These are phyloP conservation scores for Cyrtorhinus lividipennis DNA, from an alignment of 1,140 invertebrate species.

Conservation along the genomic window DNA sequence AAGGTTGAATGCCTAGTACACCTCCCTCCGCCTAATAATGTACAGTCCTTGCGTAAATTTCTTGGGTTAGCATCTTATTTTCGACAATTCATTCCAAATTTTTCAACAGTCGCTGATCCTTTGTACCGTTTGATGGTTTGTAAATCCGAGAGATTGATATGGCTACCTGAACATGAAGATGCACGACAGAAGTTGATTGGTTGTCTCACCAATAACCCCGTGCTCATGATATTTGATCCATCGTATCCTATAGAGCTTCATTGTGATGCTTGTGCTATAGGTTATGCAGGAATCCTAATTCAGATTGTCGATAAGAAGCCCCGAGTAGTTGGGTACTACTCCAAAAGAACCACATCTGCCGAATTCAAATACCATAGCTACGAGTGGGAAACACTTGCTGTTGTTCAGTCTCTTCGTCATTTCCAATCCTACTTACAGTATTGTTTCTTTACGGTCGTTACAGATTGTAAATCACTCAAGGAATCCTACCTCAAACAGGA, in stretches of 20 bases:
- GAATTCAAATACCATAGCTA: slow-evolving; percentile 30
- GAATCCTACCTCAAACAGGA: slow-evolving; percentile 25
- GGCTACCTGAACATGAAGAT: slow-evolving; percentile 5
- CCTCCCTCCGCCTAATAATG: slow-evolving; percentile 24
- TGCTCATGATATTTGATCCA: slow-evolving; percentile 29
- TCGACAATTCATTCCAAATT: slow-evolving; percentile 27
- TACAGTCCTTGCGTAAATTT: slow-evolving; percentile 25
- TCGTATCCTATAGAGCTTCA: slow-evolving; percentile 26
- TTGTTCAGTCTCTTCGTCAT: slow-evolving; percentile 27
- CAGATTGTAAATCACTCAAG: slow-evolving; percentile 29
- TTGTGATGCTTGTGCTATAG: slow-evolving; percentile 23
- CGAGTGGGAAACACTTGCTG: slow-evolving; percentile 29
- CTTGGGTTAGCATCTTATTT: slow-evolving; percentile 28
- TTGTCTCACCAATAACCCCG: slow-evolving; percentile 23
- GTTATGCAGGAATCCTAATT: slow-evolving; percentile 21
- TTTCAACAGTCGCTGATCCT: slow-evolving; percentile 24
- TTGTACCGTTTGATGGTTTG: slow-evolving; percentile 18
- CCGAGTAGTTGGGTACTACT: slow-evolving; percentile 28
- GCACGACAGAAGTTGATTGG: background rate
- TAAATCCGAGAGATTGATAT: background rate
- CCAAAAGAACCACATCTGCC: slow-evolving; percentile 23
- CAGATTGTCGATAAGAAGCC: slow-evolving; percentile 12
- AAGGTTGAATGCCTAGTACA: slow-evolving; percentile 21
- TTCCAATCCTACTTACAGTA: slow-evolving; percentile 29
- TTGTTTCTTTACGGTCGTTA: slow-evolving; percentile 28